Conservation (phyloP, 2,113 vertebrate species). For the Serilophus lunatus region DNA sequence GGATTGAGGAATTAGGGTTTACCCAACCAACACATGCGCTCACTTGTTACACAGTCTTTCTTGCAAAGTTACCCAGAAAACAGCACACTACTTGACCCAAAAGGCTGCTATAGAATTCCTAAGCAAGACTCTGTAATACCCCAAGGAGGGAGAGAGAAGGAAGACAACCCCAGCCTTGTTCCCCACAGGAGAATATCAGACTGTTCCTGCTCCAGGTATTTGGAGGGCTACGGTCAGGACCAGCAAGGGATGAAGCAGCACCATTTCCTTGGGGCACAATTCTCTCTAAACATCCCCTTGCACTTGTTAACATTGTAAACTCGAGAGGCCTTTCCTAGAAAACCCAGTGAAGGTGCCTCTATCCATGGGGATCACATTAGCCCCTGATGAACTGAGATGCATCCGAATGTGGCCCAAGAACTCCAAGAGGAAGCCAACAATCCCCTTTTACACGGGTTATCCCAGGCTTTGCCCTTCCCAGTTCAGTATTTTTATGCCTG, state of each 20-base stretch:
- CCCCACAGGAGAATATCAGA: neutral
- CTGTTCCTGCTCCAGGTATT: neutral
- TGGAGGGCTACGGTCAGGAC: neutral
- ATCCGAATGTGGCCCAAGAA: neutral
- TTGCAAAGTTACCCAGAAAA: neutral
- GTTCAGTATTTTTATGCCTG: neutral
- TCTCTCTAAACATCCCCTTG: neutral
- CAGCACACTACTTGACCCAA: neutral
- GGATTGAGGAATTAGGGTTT: neutral
- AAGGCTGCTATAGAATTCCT: neutral
- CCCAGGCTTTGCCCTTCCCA: neutral
- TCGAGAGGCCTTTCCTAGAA: neutral
- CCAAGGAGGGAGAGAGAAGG: neutral
- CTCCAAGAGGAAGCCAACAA: neutral
- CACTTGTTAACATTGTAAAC: neutral
- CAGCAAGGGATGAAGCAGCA: neutral
- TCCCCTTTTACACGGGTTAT: neutral
- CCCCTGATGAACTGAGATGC: neutral
- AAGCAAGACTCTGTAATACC: neutral
- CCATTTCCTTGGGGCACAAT: neutral
- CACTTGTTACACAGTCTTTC: neutral
- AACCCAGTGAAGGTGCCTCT: neutral
- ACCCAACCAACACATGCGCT: neutral
- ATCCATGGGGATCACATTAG: fast-evolving
- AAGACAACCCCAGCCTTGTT: neutral